Conservation (phyloP, 2,113 vertebrate genomes). For the Canis aureus region DNA sequence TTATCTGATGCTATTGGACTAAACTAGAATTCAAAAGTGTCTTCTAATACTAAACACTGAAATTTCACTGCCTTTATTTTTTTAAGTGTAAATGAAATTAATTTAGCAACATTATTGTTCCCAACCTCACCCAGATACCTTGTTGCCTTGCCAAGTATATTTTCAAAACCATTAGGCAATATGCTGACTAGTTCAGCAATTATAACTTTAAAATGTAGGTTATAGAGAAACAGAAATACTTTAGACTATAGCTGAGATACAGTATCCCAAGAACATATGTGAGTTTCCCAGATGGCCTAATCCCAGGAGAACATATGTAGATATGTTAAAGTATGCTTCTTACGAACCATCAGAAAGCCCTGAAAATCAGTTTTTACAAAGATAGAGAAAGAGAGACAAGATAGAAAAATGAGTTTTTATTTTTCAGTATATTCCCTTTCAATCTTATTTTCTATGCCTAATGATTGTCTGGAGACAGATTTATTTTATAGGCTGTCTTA, state of each 20-base stretch:
- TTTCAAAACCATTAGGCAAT: conserved; percentile 68
- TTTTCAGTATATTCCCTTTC: conserved; percentile 5
- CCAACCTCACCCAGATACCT: conserved; percentile 41
- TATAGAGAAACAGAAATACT: conserved; percentile 63
- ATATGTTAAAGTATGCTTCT: conserved; percentile 44
- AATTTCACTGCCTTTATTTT: conserved; percentile 35
- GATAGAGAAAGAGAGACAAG: neutral
- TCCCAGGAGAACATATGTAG: conserved; percentile 59
- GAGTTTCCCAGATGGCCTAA: conserved; percentile 64
- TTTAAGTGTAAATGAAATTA: conserved; percentile 56
- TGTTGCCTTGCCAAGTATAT: conserved; percentile 46
- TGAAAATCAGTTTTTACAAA: conserved; percentile 45
- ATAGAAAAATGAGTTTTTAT: neutral
- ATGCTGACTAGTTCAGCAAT: conserved; percentile 63
- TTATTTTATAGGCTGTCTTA: conserved; percentile 50
- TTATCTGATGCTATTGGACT: neutral
- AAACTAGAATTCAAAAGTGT: neutral
- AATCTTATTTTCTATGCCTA: conserved; percentile 44
- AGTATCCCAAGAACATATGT: conserved; percentile 48
- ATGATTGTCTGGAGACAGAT: neutral
- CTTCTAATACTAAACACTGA: conserved; percentile 9
- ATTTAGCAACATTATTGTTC: conserved; percentile 42
- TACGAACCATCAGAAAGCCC: conserved; percentile 54
- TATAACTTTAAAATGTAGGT: conserved; percentile 70
- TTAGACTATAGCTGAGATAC: conserved; percentile 61